A percentile compares a stretch with the other conserved stretches of the same genome.
phyloP scores from a whole-genome alignment of 2,113 vertebrate genomes.

The Chaenocephalus aceratus region DNA sequence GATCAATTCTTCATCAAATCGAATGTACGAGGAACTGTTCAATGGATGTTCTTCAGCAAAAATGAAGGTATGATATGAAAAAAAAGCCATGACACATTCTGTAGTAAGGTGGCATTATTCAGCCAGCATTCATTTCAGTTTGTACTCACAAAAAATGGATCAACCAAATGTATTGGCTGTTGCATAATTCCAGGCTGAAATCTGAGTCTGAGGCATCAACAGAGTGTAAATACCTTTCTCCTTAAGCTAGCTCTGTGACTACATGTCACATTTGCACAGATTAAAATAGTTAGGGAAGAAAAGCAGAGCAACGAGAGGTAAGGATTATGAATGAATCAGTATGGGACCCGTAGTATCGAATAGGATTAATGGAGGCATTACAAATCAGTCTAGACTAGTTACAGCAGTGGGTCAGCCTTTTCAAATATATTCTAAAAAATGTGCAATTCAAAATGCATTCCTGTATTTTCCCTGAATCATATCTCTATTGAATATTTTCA shows the following conservation, averaged over 20 bases:
- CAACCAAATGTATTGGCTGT: slow-evolving; percentile 58
- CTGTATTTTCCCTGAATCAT: background rate
- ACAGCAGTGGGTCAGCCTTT: slow-evolving; percentile 62
- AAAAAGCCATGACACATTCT: slow-evolving; percentile 21
- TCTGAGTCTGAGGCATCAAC: slow-evolving; percentile 36
- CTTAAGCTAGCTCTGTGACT: slow-evolving; percentile 11
- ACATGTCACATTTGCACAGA: slow-evolving; percentile 42
- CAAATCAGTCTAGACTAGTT: slow-evolving; percentile 75
- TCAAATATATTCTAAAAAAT: slow-evolving; percentile 53
- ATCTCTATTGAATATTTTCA: slow-evolving; percentile 10
- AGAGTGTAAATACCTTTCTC: slow-evolving; percentile 11
- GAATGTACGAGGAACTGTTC: slow-evolving; percentile 40
- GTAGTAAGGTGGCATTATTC: slow-evolving; percentile 52
- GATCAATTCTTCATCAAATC: slow-evolving; percentile 53
- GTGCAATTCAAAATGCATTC: slow-evolving; percentile 26
- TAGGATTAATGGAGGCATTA: slow-evolving; percentile 66
- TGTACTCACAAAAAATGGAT: slow-evolving; percentile 50
- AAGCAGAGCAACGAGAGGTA: slow-evolving; percentile 24
- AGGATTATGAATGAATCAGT: slow-evolving; percentile 73
- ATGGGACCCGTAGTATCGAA: slow-evolving; percentile 61
- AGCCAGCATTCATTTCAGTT: slow-evolving; percentile 31
- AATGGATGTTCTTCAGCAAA: slow-evolving; percentile 55
- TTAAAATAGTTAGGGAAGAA: slow-evolving; percentile 40
- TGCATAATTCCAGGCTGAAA: slow-evolving; percentile 69
- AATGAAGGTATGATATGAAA: slow-evolving; percentile 71